phyloP scores from a whole-genome alignment of 2,113 vertebrate species.

The Taxidea taxus region DNA sequence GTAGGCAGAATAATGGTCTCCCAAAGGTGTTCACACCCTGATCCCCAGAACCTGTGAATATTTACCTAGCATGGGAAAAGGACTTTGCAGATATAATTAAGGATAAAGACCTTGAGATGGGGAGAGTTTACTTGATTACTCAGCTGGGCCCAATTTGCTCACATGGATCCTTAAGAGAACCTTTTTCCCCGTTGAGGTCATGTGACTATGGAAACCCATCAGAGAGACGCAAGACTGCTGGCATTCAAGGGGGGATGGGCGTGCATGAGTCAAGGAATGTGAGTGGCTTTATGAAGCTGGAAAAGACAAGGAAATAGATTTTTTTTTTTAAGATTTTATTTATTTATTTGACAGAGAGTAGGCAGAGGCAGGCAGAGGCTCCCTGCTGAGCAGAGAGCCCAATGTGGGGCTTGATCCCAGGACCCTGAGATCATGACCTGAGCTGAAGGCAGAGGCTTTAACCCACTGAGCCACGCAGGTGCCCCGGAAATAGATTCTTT shows the following conservation, averaged over 20 bases:
- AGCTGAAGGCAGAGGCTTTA: no score
- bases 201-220: not conserved
- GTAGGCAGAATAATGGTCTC: not conserved
- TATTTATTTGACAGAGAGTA: no score
- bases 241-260: not conserved
- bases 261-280: not conserved
- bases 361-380: no score
- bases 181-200: not conserved
- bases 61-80: not conserved
- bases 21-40: no score
- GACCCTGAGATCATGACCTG: no score
- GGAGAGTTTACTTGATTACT: not conserved
- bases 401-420: no score
- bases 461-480: no score
- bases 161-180: not conserved
- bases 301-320: not conserved
- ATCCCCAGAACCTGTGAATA: not conserved
- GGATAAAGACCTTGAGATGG: not conserved
- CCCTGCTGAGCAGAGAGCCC: no score
- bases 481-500: not conserved
- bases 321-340: no score
- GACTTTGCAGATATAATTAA: not conserved
- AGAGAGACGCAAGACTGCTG: rapidly evolving
- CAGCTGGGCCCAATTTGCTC: not conserved
- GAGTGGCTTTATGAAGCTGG: not conserved